Evolutionary conservation across 1,140 invertebrate species (phyloP).

Genomic region (Drosophila willistoni): DNA sequence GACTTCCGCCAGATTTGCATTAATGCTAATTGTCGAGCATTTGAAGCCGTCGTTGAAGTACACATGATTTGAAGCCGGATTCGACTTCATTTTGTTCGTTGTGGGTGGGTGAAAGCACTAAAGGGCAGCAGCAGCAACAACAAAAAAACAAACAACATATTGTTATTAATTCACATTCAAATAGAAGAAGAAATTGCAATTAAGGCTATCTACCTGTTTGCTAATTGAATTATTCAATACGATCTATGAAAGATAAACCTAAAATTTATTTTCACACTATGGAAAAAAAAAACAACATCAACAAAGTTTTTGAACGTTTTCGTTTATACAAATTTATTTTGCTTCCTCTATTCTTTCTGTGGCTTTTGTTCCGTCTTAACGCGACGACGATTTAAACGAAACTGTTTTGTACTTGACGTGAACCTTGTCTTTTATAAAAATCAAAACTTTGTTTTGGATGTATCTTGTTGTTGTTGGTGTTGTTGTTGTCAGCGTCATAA

Average conservation of each 20-base stretch:
- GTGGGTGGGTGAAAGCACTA: not conserved
- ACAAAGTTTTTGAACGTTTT: not conserved
- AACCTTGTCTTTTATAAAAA: conserved; percentile 78
- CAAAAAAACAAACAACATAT: not conserved
- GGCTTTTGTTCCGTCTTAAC: conserved; percentile 44
- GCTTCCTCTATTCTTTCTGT: conserved; percentile 22
- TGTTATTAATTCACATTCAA: not conserved
- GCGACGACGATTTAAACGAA: conserved; percentile 62
- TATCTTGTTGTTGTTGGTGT: conserved; percentile 24
- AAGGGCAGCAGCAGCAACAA: conserved; percentile 25
- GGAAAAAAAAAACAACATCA: not conserved
- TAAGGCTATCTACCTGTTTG: not conserved
- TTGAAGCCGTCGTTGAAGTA: conserved; percentile 79
- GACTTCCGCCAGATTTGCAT: conserved; percentile 54
- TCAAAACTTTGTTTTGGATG: conserved; percentile 51
- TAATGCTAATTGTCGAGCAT: conserved; percentile 77
- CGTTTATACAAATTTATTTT: not conserved
- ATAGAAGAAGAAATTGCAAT: not conserved
- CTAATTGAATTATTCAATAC: conserved; percentile 9
- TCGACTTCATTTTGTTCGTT: conserved; percentile 64
- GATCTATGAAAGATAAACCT: not conserved
- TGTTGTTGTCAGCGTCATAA: conserved; percentile 41
- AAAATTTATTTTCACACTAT: not conserved
- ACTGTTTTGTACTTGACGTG: conserved; percentile 74
- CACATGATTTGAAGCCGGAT: conserved; percentile 74